Percentiles rank a stretch among this genome's conserved stretches.
Conservation (phyloP, 2,113 vertebrate genomes). For the Artemisiospiza belli region DNA sequence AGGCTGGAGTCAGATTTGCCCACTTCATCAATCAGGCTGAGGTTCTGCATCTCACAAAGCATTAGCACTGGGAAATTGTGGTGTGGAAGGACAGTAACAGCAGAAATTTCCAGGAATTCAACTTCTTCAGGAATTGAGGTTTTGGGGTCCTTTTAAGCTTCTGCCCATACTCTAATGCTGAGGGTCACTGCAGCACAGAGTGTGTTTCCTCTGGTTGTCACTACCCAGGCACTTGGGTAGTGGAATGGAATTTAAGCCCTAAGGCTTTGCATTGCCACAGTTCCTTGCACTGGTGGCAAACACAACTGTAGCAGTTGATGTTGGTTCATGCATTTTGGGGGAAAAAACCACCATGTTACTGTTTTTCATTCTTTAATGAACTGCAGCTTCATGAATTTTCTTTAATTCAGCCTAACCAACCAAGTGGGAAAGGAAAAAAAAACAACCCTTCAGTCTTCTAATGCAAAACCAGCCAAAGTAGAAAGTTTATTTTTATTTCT, state of each 20-base stretch:
- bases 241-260: background rate
- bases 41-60: background rate
- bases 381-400: background rate
- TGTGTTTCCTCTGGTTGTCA: background rate
- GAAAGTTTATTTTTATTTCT: constrained; percentile 55
- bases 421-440: background rate
- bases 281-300: background rate
- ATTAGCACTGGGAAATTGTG: background rate
- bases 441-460: background rate
- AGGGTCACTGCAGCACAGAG: background rate
- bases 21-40: background rate
- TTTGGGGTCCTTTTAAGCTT: background rate
- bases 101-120: background rate
- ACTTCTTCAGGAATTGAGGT: background rate
- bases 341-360: background rate
- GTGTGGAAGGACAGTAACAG: background rate
- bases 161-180: background rate
- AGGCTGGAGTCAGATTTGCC: background rate
- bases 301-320: background rate
- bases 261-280: background rate
- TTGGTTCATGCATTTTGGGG: background rate
- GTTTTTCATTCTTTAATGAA: background rate
- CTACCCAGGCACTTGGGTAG: background rate
- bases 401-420: background rate
- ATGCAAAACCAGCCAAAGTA: constrained; percentile 36